These are phyloP conservation scores for Panopea generosa DNA, from an alignment of 2,888 invertebrate species.

Conservation along the genomic window DNA sequence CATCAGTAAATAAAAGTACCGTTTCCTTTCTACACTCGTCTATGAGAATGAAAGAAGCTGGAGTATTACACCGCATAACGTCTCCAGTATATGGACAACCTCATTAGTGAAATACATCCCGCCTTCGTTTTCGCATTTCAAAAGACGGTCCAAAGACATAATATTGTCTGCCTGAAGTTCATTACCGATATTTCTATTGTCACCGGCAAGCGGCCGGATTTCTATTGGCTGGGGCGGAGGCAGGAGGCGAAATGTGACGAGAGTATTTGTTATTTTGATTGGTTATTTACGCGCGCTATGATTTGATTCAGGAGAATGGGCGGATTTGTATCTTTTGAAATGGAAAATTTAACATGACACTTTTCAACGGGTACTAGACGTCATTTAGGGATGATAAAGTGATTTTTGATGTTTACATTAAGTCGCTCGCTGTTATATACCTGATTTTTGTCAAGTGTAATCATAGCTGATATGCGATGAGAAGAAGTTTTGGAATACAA, in stretches of 20 bases:
- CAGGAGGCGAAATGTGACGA: not conserved
- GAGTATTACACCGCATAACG: too few species aligned
- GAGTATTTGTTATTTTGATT: too few species aligned
- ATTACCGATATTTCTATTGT: slow-evolving; percentile 9
- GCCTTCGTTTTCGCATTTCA: not conserved
- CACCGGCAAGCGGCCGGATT: not conserved
- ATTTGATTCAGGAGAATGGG: slow-evolving; percentile 10
- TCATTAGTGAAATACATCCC: slow-evolving; percentile 3
- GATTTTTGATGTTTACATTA: slow-evolving; percentile 60
- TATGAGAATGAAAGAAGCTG: too few species aligned
- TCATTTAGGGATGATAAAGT: slow-evolving; percentile 61
- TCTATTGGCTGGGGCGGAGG: slow-evolving; percentile 38
- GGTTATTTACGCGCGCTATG: not conserved
- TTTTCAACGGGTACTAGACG: slow-evolving; percentile 55
- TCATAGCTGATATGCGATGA: not conserved
- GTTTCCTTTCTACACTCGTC: too few species aligned
- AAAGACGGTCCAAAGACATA: not conserved
- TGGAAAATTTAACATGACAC: slow-evolving; percentile 55
- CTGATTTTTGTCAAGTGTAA: slow-evolving; percentile 6
- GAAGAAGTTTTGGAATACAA: not conserved
- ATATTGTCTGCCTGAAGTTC: not conserved
- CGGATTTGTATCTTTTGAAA: slow-evolving; percentile 27
- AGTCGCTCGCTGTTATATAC: slow-evolving; percentile 40
- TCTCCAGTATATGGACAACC: too few species aligned
- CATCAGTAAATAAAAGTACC: too few species aligned